These are phyloP conservation scores for Physeter macrocephalus DNA, from an alignment of 2,113 vertebrate species.

Conservation along the genomic window DNA sequence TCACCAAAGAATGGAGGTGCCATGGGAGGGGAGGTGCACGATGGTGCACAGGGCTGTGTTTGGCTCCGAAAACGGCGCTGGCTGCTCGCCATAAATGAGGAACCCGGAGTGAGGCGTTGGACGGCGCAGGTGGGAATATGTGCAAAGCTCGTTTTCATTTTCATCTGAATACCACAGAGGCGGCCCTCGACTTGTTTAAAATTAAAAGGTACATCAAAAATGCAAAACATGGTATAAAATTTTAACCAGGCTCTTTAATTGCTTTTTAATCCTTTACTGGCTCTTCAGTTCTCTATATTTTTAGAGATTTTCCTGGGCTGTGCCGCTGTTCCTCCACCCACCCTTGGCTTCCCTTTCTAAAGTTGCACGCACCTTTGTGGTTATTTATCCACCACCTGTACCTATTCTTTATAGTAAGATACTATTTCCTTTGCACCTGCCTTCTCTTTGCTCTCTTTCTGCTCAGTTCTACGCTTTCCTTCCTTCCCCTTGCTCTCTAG, in stretches of 20 bases:
- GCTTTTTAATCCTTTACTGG: not conserved
- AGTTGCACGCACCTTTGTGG: fast-evolving
- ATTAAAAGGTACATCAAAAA: slow-evolving; percentile 62
- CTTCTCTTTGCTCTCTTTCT: not conserved
- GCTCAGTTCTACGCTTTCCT: not conserved
- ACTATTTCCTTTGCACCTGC: not conserved
- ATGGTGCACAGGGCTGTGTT: slow-evolving; percentile 6
- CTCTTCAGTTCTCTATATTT: not conserved
- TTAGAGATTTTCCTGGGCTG: not conserved
- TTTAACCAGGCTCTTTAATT: slow-evolving; percentile 25
- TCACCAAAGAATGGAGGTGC: slow-evolving; percentile 29
- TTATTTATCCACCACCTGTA: not conserved
- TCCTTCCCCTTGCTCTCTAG: not conserved
- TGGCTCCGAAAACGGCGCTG: slow-evolving; percentile 22
- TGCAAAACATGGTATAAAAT: slow-evolving; percentile 48
- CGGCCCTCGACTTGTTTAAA: slow-evolving; percentile 35
- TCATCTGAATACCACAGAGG: slow-evolving; percentile 48
- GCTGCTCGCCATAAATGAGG: slow-evolving; percentile 24
- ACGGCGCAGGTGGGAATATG: slow-evolving; percentile 44
- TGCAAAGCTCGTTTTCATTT: slow-evolving; percentile 15
- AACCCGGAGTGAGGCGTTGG: not conserved
- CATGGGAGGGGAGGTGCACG: not conserved
- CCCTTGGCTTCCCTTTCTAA: not conserved
- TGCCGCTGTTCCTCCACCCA: not conserved
- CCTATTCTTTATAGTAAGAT: not conserved